phyloP scores from a whole-genome alignment of 2,888 invertebrate species.

The Argynnis bischoffii region DNA sequence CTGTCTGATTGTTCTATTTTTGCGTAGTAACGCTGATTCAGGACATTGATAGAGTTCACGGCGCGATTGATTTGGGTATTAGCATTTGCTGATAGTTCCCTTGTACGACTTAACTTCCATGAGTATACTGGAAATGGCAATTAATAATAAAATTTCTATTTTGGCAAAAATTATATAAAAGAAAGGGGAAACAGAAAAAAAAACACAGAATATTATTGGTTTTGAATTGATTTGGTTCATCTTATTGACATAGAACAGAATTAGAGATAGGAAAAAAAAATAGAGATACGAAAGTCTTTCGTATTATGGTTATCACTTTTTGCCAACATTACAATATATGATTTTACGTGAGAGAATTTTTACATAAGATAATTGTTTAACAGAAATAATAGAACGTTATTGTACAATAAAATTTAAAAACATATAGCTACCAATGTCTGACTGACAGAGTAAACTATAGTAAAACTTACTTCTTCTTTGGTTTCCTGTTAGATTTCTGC shows the following conservation, averaged over 20 bases:
- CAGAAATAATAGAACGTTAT: too few species aligned
- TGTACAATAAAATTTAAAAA: too few species aligned
- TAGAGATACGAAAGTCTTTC: not conserved
- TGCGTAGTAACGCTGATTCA: slow-evolving; percentile 44
- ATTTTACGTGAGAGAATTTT: too few species aligned
- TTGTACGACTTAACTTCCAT: slow-evolving; percentile 47
- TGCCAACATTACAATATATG: too few species aligned
- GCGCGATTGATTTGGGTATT: slow-evolving; percentile 40
- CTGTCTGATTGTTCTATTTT: slow-evolving; percentile 41
- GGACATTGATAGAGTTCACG: slow-evolving; percentile 42
- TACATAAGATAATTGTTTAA: too few species aligned
- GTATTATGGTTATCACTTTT: too few species aligned
- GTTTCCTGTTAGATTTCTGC: slow-evolving; percentile 67
- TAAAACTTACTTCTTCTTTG: slow-evolving; percentile 42
- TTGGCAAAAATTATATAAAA: too few species aligned
- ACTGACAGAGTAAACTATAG: not conserved
- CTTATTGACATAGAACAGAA: too few species aligned
- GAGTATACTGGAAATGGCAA: slow-evolving; percentile 43
- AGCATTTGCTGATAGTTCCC: slow-evolving; percentile 36
- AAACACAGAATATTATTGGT: not conserved
- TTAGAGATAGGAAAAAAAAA: not conserved
- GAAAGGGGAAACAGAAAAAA: too few species aligned
- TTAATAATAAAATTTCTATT: not conserved
- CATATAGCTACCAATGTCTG: too few species aligned
- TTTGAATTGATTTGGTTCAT: not conserved